phyloP scores from a whole-genome alignment of 30 jellyfish, hydroid and myxozoan genomes.

The Turritopsis rubra region DNA sequence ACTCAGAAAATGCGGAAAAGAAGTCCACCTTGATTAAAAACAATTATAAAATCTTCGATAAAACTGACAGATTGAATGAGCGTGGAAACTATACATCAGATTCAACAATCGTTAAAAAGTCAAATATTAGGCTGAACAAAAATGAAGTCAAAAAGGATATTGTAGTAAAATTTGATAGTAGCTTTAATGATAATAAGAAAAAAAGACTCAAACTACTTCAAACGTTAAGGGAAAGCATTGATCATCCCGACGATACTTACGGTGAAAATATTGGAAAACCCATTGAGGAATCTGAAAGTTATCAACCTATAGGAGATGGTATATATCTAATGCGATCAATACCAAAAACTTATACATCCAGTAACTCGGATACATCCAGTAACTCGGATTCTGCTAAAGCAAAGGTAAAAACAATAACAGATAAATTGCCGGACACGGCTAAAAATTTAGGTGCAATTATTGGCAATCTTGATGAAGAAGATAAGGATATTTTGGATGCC shows the following conservation, averaged over 20 bases:
- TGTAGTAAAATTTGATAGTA: not conserved
- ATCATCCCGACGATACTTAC: conserved; percentile 42
- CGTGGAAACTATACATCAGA: not conserved
- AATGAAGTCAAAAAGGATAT: not conserved
- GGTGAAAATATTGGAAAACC: conserved; percentile 72
- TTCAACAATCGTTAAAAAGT: not conserved
- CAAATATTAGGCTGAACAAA: not conserved
- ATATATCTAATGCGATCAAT: conserved; percentile 43
- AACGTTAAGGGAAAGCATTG: conserved; percentile 48
- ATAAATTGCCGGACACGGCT: conserved; percentile 9
- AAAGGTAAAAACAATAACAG: conserved; percentile 5
- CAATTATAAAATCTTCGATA: not conserved
- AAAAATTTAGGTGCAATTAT: conserved; percentile 21
- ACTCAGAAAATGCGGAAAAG: not conserved
- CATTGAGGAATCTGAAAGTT: conserved; percentile 86
- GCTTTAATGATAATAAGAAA: not conserved
- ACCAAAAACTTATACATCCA: not conserved
- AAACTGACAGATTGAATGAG: not conserved
- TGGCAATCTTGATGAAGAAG: conserved; percentile 34
- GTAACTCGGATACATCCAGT: not conserved
- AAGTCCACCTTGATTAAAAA: not conserved
- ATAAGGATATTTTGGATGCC: conserved; percentile 11
- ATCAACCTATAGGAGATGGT: conserved; percentile 90
- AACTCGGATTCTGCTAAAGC: conserved; percentile 14
- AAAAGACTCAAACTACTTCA: not conserved